Evolutionary conservation across 2,888 invertebrate genomes (phyloP), one percentile per base, ranked within the genome.

Genomic region (Tenthredo distinguenda): DNA sequence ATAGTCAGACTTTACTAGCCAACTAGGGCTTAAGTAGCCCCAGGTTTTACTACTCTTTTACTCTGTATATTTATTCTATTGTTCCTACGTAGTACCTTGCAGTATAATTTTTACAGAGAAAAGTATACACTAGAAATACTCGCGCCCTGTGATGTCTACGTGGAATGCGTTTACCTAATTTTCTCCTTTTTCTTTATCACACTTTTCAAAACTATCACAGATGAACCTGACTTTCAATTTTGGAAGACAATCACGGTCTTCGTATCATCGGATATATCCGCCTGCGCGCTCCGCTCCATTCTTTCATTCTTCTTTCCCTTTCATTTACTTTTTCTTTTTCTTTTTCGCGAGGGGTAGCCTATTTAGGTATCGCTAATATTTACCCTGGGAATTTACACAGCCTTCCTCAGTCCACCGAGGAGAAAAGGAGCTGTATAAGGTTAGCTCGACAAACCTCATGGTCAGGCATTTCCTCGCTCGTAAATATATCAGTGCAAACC

Each of bases 371-470:
- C 40, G 72, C 43, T 74, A 77, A 77, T 77, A 77, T 77, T 77
- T 77, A 43, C 40, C 50, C 34, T n/a, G 76, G 76, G 76, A 77
- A 77, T 77, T 77, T 77, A 18, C 76, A 77, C 26, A 77, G 76
- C 50, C 68, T 34, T 34, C 50, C 10, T 4, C 76, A 15, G 50
- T 47, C 31, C 50, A 43, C 72, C 34, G 68, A 68, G 68, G 31
- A 68, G 68, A 68, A 68, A 43, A 74, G 43, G 43, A 74, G 72
- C 72, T 74, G 43, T 74, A 43, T 74, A 43, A 74, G n/a, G 72
- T 74, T 74, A 40, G 72, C 72, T 74, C 43, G 21, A 43, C 72
- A 74, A 74, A 74, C 72, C 40, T 74, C 43, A 74, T 21, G 72
- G 72, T 74, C 72, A 74, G 72, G 12, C 40, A 43, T 74, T 74